A percentile compares a stretch with the other conserved stretches of the same genome.
Evolutionary conservation across 23 tunicate species (phyloP).

Genomic region (Corella eumyota): DNA sequence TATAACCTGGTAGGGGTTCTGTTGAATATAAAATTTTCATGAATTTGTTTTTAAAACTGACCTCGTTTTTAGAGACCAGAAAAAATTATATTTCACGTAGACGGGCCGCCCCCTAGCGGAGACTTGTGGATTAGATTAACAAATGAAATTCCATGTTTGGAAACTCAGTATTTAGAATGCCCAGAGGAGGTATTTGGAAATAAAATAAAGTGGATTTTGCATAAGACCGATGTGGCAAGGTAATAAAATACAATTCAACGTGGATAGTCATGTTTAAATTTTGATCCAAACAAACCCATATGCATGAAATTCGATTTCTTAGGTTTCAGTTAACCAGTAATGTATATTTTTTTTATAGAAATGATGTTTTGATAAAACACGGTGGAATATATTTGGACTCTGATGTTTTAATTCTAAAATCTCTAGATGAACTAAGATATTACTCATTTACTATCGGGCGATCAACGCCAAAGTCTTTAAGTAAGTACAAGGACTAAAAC

Average conservation of each 20-base stretch:
- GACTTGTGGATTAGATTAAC: slow-evolving; percentile 11
- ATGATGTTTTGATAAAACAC: slow-evolving; percentile 4
- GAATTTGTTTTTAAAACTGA: background rate
- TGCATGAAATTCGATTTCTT: too few relatives aligned
- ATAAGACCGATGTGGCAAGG: slow-evolving; percentile 29
- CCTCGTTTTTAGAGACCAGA: slow-evolving; percentile 8
- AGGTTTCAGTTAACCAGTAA: too few relatives aligned
- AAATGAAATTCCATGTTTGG: slow-evolving; percentile 14
- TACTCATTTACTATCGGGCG: slow-evolving; percentile 9
- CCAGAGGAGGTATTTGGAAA: slow-evolving; percentile 7
- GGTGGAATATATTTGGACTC: slow-evolving; percentile 22
- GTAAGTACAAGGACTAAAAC: background rate
- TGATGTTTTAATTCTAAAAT: slow-evolving; percentile 10
- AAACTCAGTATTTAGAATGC: background rate
- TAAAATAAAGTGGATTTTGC: slow-evolving; percentile 7
- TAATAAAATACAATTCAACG: background rate
- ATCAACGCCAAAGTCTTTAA: slow-evolving; percentile 4
- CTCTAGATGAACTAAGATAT: slow-evolving; percentile 6
- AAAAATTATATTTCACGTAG: slow-evolving; percentile 11
- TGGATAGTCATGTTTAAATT: too few relatives aligned
- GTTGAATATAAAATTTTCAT: background rate
- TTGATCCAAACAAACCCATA: too few relatives aligned
- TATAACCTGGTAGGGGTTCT: background rate
- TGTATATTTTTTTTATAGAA: slow-evolving; percentile 5
- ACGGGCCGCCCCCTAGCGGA: slow-evolving; percentile 2